Percentiles rank a stretch among this genome's conserved stretches.
Conservation (phyloP, 2,888 invertebrate species). For the Gonocerus acuteangulatus region DNA sequence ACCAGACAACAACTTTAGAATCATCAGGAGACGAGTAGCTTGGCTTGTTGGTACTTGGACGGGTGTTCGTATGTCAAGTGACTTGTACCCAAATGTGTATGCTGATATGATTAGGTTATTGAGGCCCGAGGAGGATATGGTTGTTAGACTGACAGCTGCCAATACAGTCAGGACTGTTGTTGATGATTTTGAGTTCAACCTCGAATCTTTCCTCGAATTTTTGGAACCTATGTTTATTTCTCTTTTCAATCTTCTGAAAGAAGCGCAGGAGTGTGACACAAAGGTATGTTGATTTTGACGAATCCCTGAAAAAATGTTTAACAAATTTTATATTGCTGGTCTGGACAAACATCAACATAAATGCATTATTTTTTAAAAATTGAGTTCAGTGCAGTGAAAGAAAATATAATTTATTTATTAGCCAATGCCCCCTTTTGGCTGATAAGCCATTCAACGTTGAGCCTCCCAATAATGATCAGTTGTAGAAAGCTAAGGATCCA, state of each 20-base stretch:
- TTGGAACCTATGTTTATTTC: slow-evolving; percentile 65
- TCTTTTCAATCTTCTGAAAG: slow-evolving; percentile 74
- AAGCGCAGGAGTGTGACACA: slow-evolving; percentile 84
- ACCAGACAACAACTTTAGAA: slow-evolving; percentile 72
- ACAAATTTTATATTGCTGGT: no score
- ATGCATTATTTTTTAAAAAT: no score
- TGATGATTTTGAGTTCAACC: slow-evolving; percentile 87
- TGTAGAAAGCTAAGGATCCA: no score
- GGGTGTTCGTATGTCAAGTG: slow-evolving; percentile 69
- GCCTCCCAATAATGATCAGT: no score
- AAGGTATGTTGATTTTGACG: slow-evolving; percentile 63
- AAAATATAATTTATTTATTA: no score
- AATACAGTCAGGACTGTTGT: slow-evolving; percentile 74
- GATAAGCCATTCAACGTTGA: no score
- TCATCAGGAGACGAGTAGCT: slow-evolving; percentile 74
- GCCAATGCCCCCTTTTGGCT: no score
- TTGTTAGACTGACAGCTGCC: slow-evolving; percentile 79
- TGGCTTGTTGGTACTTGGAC: slow-evolving; percentile 68
- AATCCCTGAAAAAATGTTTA: not conserved
- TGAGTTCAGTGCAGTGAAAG: no score
- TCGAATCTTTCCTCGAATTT: slow-evolving; percentile 76
- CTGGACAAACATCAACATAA: no score
- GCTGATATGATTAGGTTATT: slow-evolving; percentile 67
- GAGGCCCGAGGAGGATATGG: slow-evolving; percentile 70
- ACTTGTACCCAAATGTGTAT: slow-evolving; percentile 73